Percentiles rank a stretch among this genome's conserved stretches.
Conservation (phyloP, 2,888 invertebrate genomes). For the Spilosoma lubricipeda region DNA sequence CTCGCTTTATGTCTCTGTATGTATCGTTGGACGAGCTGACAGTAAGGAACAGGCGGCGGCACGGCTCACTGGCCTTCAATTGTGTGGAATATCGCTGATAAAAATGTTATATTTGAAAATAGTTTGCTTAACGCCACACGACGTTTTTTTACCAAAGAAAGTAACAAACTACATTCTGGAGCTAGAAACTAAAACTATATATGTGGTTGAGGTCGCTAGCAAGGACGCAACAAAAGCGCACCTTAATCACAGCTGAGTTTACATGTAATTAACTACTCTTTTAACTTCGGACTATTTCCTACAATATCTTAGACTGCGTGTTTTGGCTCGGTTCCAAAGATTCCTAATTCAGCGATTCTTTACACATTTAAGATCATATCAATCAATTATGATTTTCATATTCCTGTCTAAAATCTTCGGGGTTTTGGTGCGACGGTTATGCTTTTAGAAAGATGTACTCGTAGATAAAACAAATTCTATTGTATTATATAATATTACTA, state of each 20-base stretch:
- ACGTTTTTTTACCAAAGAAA: background rate
- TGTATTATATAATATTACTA: no score
- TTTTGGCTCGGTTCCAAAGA: background rate
- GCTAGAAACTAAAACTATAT: background rate
- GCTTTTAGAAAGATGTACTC: no score
- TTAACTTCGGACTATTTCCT: background rate
- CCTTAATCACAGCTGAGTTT: background rate
- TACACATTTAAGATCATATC: background rate
- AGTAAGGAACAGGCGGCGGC: background rate
- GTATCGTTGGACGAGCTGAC: background rate
- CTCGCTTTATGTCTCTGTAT: background rate
- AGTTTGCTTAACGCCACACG: no score
- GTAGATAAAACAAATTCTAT: background rate
- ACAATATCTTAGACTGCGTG: background rate
- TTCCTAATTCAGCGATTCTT: background rate
- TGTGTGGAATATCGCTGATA: constrained; percentile 13
- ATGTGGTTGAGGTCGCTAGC: background rate
- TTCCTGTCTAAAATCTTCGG: background rate
- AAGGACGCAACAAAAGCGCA: background rate
- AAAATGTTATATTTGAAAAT: background rate
- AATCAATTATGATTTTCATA: background rate
- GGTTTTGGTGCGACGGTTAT: background rate
- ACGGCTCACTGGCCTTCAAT: constrained; percentile 1
- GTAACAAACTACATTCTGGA: background rate
- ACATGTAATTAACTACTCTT: background rate